These are phyloP conservation scores for Pseudanteris insignis DNA, from an alignment of 2,888 invertebrate species.

Conservation along the genomic window DNA sequence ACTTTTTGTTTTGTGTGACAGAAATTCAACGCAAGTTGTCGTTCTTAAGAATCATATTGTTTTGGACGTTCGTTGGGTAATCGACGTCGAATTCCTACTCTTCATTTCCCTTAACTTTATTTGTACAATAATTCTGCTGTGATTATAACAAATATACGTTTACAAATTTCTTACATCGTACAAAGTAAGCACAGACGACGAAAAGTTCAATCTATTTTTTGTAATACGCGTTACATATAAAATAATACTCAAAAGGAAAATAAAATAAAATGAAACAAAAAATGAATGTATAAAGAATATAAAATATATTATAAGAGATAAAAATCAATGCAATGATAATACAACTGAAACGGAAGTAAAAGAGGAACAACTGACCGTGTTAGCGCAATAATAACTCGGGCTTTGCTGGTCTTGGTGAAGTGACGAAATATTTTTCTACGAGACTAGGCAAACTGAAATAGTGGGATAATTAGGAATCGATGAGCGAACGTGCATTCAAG, in stretches of 20 bases:
- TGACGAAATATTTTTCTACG: constrained; percentile 19
- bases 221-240: constrained; percentile 25
- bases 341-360: background rate
- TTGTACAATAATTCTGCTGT: constrained; percentile 34
- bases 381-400: no score
- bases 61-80: constrained; percentile 14
- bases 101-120: constrained; percentile 13
- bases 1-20: no score
- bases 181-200: constrained; percentile 12
- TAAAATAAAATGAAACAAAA: background rate
- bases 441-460: constrained; percentile 2
- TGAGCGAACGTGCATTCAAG: constrained; percentile 10
- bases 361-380: background rate
- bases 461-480: constrained; percentile 3
- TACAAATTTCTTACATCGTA: constrained; percentile 27
- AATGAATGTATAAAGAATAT: background rate
- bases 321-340: background rate
- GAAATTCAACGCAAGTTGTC: background rate
- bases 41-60: constrained; percentile 2
- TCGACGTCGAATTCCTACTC: background rate
- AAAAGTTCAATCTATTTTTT: constrained; percentile 30
- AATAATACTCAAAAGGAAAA: constrained; percentile 6
- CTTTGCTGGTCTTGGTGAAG: constrained; percentile 5
- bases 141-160: constrained; percentile 23
- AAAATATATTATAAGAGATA: background rate